Conservation (phyloP, 92 coral and sea anemone species). For the Bergia puertoricense region DNA sequence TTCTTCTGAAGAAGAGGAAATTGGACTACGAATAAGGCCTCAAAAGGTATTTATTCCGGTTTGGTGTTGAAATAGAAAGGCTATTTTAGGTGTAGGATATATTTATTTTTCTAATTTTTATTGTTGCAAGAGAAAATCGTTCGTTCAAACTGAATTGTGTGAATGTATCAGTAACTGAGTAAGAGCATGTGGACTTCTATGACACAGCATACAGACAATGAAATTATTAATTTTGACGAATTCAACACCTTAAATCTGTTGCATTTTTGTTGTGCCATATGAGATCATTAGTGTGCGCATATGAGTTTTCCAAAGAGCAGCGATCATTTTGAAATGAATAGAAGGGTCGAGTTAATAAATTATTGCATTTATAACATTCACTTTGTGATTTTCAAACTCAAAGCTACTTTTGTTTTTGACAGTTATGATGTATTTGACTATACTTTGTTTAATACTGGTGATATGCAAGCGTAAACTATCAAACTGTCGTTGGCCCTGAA, state of each 20-base stretch:
- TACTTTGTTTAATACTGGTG: no score
- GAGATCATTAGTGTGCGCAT: neutral
- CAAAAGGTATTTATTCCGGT: conserved; percentile 13
- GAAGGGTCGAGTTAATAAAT: neutral
- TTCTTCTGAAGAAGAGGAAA: conserved; percentile 66
- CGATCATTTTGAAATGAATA: neutral
- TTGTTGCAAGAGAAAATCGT: neutral
- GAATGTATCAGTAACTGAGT: no score
- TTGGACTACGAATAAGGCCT: conserved; percentile 37
- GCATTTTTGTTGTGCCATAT: neutral
- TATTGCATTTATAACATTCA: no score
- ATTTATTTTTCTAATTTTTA: neutral
- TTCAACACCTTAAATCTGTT: neutral
- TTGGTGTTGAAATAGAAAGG: neutral
- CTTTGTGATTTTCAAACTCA: no score
- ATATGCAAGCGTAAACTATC: no score
- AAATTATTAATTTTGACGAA: neutral
- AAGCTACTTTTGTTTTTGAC: no score
- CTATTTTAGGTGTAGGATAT: neutral
- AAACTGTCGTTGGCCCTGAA: no score
- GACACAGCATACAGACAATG: neutral
- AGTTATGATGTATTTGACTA: no score
- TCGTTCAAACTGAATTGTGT: neutral
- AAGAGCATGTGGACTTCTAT: no score
- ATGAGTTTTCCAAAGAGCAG: neutral